Evolutionary conservation across 2,888 invertebrate species (phyloP).

Genomic region (Spilosoma lubricipeda): DNA sequence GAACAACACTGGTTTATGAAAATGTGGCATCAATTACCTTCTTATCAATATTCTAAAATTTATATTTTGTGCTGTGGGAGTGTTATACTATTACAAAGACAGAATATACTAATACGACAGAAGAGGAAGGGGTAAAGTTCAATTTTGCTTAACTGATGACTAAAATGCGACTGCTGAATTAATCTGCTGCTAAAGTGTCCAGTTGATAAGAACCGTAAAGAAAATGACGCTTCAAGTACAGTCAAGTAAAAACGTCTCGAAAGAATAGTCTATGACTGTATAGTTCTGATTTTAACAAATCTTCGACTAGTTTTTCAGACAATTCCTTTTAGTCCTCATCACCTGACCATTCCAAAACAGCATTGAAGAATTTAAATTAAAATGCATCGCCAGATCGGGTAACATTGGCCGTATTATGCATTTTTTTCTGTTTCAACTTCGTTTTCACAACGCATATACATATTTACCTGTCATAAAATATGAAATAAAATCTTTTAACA

Average conservation of each 20-base stretch:
- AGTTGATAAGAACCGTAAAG: not conserved
- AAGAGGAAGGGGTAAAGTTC: no score
- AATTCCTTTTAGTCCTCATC: not conserved
- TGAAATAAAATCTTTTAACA: not conserved
- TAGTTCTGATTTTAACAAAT: not conserved
- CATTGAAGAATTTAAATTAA: not conserved
- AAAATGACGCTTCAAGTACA: not conserved
- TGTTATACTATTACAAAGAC: not conserved
- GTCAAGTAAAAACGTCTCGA: not conserved
- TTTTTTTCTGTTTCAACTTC: not conserved
- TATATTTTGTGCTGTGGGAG: not conserved
- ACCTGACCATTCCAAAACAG: not conserved
- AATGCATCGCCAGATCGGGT: not conserved
- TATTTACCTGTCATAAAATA: not conserved
- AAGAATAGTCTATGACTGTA: not conserved
- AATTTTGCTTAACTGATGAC: not conserved
- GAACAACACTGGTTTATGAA: slow-evolving; percentile 39
- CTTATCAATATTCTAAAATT: not conserved
- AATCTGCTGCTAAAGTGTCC: not conserved
- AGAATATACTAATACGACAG: no score
- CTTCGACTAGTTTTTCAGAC: not conserved
- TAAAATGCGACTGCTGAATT: not conserved
- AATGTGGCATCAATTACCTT: slow-evolving; percentile 6
- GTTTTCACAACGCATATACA: not conserved
- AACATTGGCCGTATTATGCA: not conserved